Percentiles rank a stretch among this genome's conserved stretches.
These are phyloP conservation scores for Caenorhabditis uteleia DNA, from an alignment of 2,888 invertebrate genomes.

Conservation along the genomic window DNA sequence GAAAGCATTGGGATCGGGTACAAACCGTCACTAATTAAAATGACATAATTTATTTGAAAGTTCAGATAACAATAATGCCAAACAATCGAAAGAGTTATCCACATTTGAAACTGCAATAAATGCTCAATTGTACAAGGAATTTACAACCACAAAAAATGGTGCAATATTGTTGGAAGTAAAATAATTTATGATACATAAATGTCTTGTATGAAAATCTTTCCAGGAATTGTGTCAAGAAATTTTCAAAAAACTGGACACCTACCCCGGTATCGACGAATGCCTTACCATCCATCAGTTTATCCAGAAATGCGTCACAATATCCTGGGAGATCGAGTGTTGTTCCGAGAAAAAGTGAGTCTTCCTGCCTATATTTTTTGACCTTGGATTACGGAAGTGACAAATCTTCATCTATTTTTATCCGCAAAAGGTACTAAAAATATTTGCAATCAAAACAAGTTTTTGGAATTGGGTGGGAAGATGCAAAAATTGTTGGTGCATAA, in stretches of 20 bases:
- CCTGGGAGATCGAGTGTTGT: conserved; percentile 31
- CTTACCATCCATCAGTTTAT: conserved; percentile 23
- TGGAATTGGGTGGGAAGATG: no score
- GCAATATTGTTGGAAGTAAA: conserved; percentile 10
- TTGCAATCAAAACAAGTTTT: no score
- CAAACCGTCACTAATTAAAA: not conserved
- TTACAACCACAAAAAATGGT: conserved; percentile 22
- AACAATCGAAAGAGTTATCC: conserved; percentile 19
- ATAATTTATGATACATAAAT: not conserved
- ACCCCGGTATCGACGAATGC: conserved; percentile 22
- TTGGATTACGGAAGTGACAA: no score
- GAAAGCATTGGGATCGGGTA: conserved; percentile 31
- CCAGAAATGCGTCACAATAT: conserved; percentile 26
- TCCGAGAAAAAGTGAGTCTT: conserved; percentile 25
- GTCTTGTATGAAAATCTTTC: not conserved
- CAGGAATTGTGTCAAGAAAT: conserved; percentile 24
- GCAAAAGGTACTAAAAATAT: no score
- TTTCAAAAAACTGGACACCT: conserved; percentile 20
- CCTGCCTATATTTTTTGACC: no score
- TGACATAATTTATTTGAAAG: not conserved
- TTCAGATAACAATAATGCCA: conserved; percentile 29
- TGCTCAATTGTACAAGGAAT: conserved; percentile 30
- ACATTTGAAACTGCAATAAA: conserved; percentile 24
- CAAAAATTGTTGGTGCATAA: no score
- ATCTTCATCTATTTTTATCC: no score